Evolutionary conservation across 1,140 invertebrate species (phyloP).

Genomic region (Cataglyphis hispanica): DNA sequence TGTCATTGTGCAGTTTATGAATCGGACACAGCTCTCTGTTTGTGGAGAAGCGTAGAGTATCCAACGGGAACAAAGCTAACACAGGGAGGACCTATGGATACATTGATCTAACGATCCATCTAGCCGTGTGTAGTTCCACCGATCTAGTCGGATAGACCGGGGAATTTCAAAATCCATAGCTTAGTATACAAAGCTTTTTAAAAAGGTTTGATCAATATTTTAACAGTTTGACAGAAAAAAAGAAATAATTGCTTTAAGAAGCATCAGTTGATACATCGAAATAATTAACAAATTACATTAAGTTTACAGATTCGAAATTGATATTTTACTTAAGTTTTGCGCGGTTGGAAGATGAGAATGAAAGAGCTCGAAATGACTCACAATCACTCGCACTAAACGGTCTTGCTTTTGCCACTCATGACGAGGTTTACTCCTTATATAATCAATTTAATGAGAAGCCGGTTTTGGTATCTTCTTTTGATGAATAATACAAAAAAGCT

Average conservation of each 20-base stretch:
- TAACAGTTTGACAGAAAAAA: neutral
- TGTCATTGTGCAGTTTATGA: conserved; percentile 54
- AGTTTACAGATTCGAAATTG: neutral
- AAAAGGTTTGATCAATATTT: conserved; percentile 1
- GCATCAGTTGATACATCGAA: neutral
- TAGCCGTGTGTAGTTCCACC: conserved; percentile 11
- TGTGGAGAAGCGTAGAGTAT: neutral
- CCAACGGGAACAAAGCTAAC: conserved; percentile 49
- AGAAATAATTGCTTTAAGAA: neutral
- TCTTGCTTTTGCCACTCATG: conserved; percentile 50
- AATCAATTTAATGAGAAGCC: conserved; percentile 72
- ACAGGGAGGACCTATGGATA: conserved; percentile 21
- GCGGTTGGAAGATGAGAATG: conserved; percentile 27
- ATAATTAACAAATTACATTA: neutral
- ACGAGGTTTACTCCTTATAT: conserved; percentile 43
- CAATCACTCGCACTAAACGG: conserved; percentile 58
- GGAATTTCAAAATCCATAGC: conserved; percentile 17
- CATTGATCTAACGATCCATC: conserved; percentile 39
- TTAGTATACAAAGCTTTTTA: neutral
- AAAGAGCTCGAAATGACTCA: conserved; percentile 55
- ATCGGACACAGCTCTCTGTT: conserved; percentile 39
- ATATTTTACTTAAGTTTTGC: neutral
- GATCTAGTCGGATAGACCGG: neutral
- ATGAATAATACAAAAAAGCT: neutral
- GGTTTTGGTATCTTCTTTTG: conserved; percentile 51